phyloP scores from a whole-genome alignment of 1,140 invertebrate species.

The Glossosoma conforme region DNA sequence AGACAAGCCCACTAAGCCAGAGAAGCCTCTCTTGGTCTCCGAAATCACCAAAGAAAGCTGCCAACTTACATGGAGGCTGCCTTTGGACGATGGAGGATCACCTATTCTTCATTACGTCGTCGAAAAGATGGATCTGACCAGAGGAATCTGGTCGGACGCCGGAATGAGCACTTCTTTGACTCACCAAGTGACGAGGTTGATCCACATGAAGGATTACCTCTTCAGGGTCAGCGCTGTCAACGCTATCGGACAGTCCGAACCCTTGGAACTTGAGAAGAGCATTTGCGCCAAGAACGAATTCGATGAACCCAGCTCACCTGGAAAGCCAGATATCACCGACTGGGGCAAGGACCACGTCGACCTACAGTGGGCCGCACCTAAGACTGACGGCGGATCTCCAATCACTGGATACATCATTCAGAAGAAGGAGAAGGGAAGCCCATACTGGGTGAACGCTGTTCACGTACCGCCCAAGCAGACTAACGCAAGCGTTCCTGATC shows the following conservation, averaged over 20 bases:
- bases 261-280: slow-evolving; percentile 75
- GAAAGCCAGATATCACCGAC: slow-evolving; percentile 81
- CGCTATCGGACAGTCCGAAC: slow-evolving; percentile 90
- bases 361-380: slow-evolving; percentile 81
- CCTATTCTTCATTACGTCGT: slow-evolving; percentile 94
- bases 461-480: slow-evolving; percentile 77
- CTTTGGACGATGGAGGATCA: slow-evolving; percentile 85
- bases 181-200: slow-evolving; percentile 78
- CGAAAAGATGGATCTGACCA: slow-evolving; percentile 94
- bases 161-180: slow-evolving; percentile 79
- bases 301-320: slow-evolving; percentile 87
- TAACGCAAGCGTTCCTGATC: slow-evolving; percentile 75
- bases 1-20: slow-evolving; percentile 83
- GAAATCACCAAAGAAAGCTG: slow-evolving; percentile 89
- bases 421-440: slow-evolving; percentile 91
- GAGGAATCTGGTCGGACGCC: slow-evolving; percentile 93
- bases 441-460: slow-evolving; percentile 84
- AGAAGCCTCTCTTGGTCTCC: slow-evolving; percentile 77
- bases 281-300: slow-evolving; percentile 94
- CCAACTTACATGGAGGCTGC: slow-evolving; percentile 74
- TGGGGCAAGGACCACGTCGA: slow-evolving; percentile 94
- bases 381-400: slow-evolving; percentile 84
- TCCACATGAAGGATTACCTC: slow-evolving; percentile 90
- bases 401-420: slow-evolving; percentile 92
- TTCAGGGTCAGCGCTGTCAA: slow-evolving; percentile 93